phyloP scores from a whole-genome alignment of 2,888 invertebrate genomes.

The Priocnemis perturbator region DNA sequence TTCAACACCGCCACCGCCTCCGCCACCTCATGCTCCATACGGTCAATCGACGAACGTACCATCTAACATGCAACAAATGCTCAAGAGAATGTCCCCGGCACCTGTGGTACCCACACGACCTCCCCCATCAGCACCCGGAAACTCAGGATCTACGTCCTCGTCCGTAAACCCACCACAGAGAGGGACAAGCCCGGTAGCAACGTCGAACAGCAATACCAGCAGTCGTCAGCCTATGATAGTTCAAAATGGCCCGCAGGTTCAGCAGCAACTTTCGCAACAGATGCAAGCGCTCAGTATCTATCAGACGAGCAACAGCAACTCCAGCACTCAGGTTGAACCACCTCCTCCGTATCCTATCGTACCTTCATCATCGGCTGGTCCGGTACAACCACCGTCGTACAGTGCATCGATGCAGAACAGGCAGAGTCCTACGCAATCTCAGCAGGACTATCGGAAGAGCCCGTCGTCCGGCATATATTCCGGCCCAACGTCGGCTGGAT shows the following conservation, averaged over 20 bases:
- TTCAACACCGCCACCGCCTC: constrained; percentile 82
- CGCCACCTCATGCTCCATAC: constrained; percentile 77
- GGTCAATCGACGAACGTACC: constrained; percentile 78
- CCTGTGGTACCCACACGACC: constrained; percentile 83
- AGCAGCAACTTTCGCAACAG: constrained; percentile 91
- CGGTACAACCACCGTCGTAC: constrained; percentile 90
- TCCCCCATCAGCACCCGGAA: constrained; percentile 79
- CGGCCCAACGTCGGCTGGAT: constrained; percentile 88
- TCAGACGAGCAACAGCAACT: constrained; percentile 77
- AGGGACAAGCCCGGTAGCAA: constrained; percentile 85
- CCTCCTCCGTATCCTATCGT: constrained; percentile 78
- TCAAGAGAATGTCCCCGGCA: constrained; percentile 87
- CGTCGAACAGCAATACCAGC: constrained; percentile 73
- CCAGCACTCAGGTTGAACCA: constrained; percentile 74
- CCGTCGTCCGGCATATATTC: constrained; percentile 92
- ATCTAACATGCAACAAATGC: constrained; percentile 82
- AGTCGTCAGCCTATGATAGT: constrained; percentile 87
- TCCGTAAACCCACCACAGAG: constrained; percentile 78
- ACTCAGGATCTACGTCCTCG: constrained; percentile 65
- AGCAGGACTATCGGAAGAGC: constrained; percentile 88
- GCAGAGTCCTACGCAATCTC: constrained; percentile 89
- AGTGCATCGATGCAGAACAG: constrained; percentile 90
- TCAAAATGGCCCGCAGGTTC: constrained; percentile 87
- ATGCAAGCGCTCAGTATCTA: constrained; percentile 91
- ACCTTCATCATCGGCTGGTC: constrained; percentile 78